Conservation (phyloP, 2,888 invertebrate genomes). For the Spisula subtruncata region DNA sequence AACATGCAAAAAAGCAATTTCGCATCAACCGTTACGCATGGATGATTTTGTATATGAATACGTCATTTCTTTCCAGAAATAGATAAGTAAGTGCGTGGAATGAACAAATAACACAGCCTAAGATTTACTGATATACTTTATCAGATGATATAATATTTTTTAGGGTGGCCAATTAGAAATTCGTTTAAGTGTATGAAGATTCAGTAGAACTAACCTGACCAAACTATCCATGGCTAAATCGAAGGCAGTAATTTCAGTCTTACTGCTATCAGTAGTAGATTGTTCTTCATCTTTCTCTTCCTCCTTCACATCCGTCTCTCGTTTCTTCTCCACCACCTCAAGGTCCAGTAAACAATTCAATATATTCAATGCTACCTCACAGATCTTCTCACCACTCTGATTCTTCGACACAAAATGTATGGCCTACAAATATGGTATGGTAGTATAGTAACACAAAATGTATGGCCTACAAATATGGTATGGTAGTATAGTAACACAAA, state of each 20-base stretch:
- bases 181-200: neutral
- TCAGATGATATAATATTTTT: no score
- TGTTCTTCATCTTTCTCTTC: slow-evolving; percentile 61
- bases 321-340: slow-evolving; percentile 90
- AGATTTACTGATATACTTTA: no score
- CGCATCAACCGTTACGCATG: no score
- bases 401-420: slow-evolving; percentile 95
- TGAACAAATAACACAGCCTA: no score
- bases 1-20: no score
- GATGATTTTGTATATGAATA: no score
- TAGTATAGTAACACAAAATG: slow-evolving; percentile 91
- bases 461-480: slow-evolving; percentile 90
- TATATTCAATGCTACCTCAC: slow-evolving; percentile 97
- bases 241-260: slow-evolving; percentile 89
- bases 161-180: no score
- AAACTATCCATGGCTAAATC: slow-evolving; percentile 92
- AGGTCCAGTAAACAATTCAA: slow-evolving; percentile 97
- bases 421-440: slow-evolving; percentile 89
- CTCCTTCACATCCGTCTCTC: slow-evolving; percentile 52
- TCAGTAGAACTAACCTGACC: slow-evolving; percentile 86
- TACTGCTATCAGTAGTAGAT: slow-evolving; percentile 56
- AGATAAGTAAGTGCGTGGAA: no score
- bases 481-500: slow-evolving; percentile 89
- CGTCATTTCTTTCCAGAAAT: no score
- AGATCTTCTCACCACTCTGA: slow-evolving; percentile 95